Base-by-base conservation (phyloP, 2,888 invertebrate species). In the Agrochola lota region DNA sequence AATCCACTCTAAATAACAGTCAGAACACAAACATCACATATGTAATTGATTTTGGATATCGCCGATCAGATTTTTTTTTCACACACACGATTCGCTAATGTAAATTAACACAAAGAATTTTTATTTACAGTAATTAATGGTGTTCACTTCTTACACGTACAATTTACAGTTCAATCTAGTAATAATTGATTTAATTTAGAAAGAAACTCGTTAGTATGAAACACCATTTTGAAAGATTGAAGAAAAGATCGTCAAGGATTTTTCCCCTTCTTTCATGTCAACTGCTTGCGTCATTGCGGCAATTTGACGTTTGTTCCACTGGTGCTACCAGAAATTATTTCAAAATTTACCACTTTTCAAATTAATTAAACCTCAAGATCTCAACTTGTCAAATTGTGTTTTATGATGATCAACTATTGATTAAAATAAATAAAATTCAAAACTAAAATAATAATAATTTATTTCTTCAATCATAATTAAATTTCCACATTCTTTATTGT, bases 191-290 rank as follows among this genome's bases (percentile, higher is more conserved):
- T 89, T 90, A 93, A 94, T 95, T 94, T 94, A 88, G 92, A 93
- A 93, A 92, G 92, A 95, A 96, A 94, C 93, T 93, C 94, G 95
- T 94, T 94, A 94, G 93, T 94, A 92, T 86, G 92, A 93, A 94
- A 95, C 95, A 96, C 96, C 96, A 96, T 96, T 96, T 95, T 96
- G 94, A 95, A 95, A 94, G 94, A 94, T 94, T 94, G 93, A 93
- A 93, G 94, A 94, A 95, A 94, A 94, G 93, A 91, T 92, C 93
- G 93, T 93, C 94, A 95, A 95, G 94, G 95, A 94, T 94, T 95
- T 94, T 94, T 91, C 92, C 91, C 90, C 90, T 91, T 90, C 91
- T 90, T 91, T 91, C 89, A 88, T 90, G 91, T 88, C 91, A 91
- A 91, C 90, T 93, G 91, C 90, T 93, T 95, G 92, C 96, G 95